phyloP scores from a whole-genome alignment of 2,113 vertebrate species.

The Benitochromis conjunctus region DNA sequence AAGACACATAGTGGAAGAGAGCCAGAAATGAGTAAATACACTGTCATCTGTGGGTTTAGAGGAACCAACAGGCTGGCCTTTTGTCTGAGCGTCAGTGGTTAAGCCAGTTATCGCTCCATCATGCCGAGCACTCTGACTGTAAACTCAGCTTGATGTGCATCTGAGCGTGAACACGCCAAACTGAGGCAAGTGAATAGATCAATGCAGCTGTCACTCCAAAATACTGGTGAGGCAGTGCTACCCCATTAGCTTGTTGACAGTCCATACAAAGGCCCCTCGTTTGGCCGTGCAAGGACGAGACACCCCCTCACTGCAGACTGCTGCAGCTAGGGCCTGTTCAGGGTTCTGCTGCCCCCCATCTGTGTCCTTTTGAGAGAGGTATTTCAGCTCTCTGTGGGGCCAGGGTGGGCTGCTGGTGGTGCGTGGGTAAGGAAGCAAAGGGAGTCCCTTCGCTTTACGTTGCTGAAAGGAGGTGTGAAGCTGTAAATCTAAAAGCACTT shows the following conservation, averaged over 20 bases:
- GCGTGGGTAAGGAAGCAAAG: not conserved
- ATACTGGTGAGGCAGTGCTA: not conserved
- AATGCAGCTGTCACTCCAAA: constrained; percentile 15
- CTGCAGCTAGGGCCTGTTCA: not conserved
- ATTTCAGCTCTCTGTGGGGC: constrained; percentile 43
- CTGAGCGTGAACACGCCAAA: constrained; percentile 20
- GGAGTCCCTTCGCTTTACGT: constrained; percentile 5
- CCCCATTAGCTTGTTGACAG: constrained; percentile 28
- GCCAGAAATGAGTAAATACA: not conserved
- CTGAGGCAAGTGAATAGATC: constrained; percentile 30
- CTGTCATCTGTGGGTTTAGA: not conserved
- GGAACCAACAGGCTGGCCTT: not conserved
- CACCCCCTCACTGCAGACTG: not conserved
- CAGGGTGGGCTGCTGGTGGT: not conserved
- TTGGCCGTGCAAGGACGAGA: not conserved
- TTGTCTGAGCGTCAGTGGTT: not conserved
- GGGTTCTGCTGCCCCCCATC: not conserved
- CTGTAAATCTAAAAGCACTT: constrained; percentile 42
- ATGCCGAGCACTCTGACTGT: not conserved
- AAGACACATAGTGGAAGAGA: not conserved
- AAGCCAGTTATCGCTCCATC: not conserved
- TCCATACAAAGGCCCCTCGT: constrained; percentile 22
- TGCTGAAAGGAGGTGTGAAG: constrained; percentile 25
- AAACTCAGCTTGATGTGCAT: not conserved
- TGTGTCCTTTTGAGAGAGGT: constrained; percentile 25